Base-by-base conservation (phyloP, 2,797 vertebrate species). In the Sebastolobus alascanus region DNA sequence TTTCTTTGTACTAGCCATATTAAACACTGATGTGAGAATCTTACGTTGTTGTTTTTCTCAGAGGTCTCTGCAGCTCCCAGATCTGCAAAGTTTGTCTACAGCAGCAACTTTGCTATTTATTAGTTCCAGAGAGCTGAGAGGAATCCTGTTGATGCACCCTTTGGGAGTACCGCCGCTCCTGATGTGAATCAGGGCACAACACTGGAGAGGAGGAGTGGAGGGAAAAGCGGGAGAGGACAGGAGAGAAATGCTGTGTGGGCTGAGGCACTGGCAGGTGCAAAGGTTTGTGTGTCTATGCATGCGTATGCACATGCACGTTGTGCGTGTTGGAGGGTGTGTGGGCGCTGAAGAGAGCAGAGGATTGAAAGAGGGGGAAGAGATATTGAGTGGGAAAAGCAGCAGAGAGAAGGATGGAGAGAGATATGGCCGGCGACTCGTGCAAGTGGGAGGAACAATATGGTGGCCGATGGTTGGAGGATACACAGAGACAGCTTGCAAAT, bases 341-440 rank as follows among this genome's bases (percentile, higher is more conserved):
- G 90, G 91, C n/a, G 70, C 79, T 65, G 87, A 71, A 89, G 83
- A 91, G 91, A 91, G 90, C 83, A 69, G 84, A 86, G 90, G 82
- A 89, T 69, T 68, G 64, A 86, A 82, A 87, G 85, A 86, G 86
- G 80, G 73, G 77, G 71, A 85, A 75, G 84, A 84, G 77, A 67
- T 75, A 84, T 20, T 77, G 92, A 89, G 91, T 89, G 84, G 83
- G 82, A 92, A 78, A 73, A 73, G 76, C 52, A 50, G 46, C 60
- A 66, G 37, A 82, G 72, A 82, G 82, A 88, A 74, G 52, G 73
- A 87, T 75, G 64, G 73, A 79, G 75, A 77, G 37, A 75, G 73
- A 82, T 61, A 58, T 75, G 77, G 74, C 52, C 1, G 8, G 74
- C 56, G 40, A 85, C 73, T 84, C 9, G 54, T 72, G 66, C 40